Evolutionary conservation across 1,140 invertebrate species (phyloP), one percentile per base, ranked within the genome.

Genomic region (Rhyacophila brunnea): DNA sequence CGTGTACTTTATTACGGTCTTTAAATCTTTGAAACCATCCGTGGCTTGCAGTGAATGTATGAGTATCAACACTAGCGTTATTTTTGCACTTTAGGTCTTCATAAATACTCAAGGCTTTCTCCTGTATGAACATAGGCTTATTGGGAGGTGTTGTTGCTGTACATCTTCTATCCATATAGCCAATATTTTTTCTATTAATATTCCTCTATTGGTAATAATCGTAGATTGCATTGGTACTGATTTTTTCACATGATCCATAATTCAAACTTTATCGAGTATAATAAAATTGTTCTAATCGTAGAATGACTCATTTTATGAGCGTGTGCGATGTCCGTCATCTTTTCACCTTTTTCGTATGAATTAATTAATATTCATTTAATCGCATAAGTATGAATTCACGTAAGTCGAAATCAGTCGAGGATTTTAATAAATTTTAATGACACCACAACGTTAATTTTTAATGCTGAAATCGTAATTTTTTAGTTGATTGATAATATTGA

Each of bases 11-110:
- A 17, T 44, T 18, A 19, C 56, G 35, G 19, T 44, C 46, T 38
- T 63, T 63, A 47, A 63, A 59, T 19, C 47, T 45, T n/a, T 52
- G 19, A 38, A 48, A 59, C 46, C 61, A 59, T 5, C 61, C 56
- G 7, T 34, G 36, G 34, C 61, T 63, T 2, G 48, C 56, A n/a
- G 15, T 20, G 28, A 63, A 63, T 10, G 56, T 50, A 40, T 58
- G 44, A 6, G 18, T 19, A 10, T 47, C 38, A 17, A 18, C 40
- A 20, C 19, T 38, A 20, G 13, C 13, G 11, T 44, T 49, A 13
- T n/a, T 15, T 13, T 20, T 18, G 13, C 15, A 11, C 11, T 62
- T 57, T 13, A 62, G 19, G 19, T 36, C 34, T 17, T 62, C 44
- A 48, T 58, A 62, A 18, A 58, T n/a, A 13, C 18, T 28, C 34